phyloP scores from a whole-genome alignment of 2,113 vertebrate species.

The Notothenia coriiceps region DNA sequence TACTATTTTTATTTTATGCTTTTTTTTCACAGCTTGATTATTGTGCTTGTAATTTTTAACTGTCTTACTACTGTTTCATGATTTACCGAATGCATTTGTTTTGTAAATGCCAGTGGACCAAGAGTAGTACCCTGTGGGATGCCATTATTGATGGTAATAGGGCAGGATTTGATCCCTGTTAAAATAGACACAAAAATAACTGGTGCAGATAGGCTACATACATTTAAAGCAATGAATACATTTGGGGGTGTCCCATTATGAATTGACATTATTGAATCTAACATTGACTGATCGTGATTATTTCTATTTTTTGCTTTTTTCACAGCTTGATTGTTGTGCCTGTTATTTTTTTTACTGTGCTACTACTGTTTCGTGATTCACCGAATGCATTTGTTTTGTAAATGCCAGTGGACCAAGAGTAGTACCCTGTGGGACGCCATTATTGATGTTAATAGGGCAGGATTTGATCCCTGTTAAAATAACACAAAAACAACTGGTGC shows the following conservation, averaged over 20 bases:
- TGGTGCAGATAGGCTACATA: background rate
- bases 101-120: background rate
- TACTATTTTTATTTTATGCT: too few relatives aligned
- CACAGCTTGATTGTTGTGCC: too few relatives aligned
- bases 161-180: background rate
- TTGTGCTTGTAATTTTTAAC: too few relatives aligned
- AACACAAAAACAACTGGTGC: background rate
- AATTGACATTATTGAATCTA: too few relatives aligned
- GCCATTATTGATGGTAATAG: background rate
- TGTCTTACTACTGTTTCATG: too few relatives aligned
- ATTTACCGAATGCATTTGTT: background rate
- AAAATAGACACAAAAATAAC: background rate
- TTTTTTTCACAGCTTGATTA: too few relatives aligned
- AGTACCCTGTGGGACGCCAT: background rate
- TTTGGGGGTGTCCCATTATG: too few relatives aligned
- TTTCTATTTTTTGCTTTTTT: too few relatives aligned
- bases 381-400: background rate
- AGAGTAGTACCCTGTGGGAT: background rate
- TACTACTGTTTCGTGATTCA: too few relatives aligned
- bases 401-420: background rate
- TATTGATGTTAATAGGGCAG: background rate
- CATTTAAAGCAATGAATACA: background rate
- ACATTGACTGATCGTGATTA: too few relatives aligned
- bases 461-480: background rate
- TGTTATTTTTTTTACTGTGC: too few relatives aligned